phyloP scores from a whole-genome alignment of 2,113 vertebrate species.

The Pantherophis guttatus region DNA sequence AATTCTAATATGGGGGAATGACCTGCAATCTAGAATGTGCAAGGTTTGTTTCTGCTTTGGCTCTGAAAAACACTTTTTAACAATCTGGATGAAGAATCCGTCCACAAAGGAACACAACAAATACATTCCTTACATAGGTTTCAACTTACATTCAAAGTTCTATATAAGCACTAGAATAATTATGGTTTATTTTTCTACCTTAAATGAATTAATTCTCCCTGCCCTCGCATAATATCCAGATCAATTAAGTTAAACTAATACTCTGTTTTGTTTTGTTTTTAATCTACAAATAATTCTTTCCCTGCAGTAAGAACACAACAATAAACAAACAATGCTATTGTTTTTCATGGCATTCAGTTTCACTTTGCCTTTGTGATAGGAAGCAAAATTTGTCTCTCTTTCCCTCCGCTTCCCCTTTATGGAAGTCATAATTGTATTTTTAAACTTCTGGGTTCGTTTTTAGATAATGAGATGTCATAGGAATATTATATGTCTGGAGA shows the following conservation, averaged over 20 bases:
- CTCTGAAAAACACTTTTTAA: background rate
- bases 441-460: background rate
- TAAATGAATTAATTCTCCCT: background rate
- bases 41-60: background rate
- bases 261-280: background rate
- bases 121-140: background rate
- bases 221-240: background rate
- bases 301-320: background rate
- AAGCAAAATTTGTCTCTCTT: background rate
- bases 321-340: background rate
- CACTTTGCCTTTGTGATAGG: background rate
- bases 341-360: background rate
- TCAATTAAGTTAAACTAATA: too few species aligned
- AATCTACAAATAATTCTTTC: background rate
- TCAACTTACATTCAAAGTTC: background rate
- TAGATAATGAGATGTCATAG: background rate
- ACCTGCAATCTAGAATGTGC: background rate
- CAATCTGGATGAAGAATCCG: background rate
- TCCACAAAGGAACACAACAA: background rate
- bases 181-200: background rate
- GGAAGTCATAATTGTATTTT: background rate
- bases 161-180: background rate
- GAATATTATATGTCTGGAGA: background rate
- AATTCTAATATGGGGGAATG: background rate
- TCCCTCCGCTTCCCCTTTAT: background rate